Percentiles rank a stretch among this genome's conserved stretches.
Evolutionary conservation across 2,888 invertebrate species (phyloP).

Genomic region (Diplazon laetatorius): DNA sequence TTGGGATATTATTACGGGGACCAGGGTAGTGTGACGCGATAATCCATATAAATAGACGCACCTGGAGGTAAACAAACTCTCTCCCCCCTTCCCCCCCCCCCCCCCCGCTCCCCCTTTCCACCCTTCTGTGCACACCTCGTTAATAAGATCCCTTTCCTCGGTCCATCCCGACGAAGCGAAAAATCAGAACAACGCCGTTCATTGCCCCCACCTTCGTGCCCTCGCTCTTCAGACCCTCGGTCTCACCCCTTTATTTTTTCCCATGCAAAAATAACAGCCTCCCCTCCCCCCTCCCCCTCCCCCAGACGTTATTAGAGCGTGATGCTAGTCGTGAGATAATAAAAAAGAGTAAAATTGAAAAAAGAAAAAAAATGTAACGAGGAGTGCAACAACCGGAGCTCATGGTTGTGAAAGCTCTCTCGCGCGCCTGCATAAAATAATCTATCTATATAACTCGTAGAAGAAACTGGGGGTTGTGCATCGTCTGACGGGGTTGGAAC

Average conservation of each 20-base stretch:
- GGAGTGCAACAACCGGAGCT: constrained; percentile 43
- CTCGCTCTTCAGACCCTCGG: constrained; percentile 15
- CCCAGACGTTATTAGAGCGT: constrained; percentile 57
- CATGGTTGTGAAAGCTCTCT: background rate
- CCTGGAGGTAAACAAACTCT: constrained; percentile 4
- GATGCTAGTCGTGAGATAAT: constrained; percentile 44
- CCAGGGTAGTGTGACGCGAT: background rate
- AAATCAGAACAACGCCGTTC: constrained; percentile 59
- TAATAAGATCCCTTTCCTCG: background rate
- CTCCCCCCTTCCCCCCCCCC: background rate
- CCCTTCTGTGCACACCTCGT: background rate
- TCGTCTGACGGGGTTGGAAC: background rate
- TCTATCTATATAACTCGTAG: background rate
- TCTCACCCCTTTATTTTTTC: constrained; percentile 35
- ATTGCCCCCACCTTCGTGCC: constrained; percentile 41
- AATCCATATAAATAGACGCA: constrained; percentile 7
- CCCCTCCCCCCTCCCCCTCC: too few species aligned
- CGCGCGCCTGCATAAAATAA: constrained; percentile 14
- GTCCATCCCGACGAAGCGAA: background rate
- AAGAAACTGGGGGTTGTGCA: constrained; percentile 26
- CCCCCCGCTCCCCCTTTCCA: too few species aligned
- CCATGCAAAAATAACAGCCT: constrained; percentile 60
- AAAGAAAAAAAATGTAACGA: constrained; percentile 48
- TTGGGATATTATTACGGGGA: background rate
- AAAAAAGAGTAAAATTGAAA: too few species aligned